A percentile compares a stretch with the other conserved stretches of the same genome.
phyloP scores from a whole-genome alignment of 2,888 invertebrate species.

The Conchocele bisecta region DNA sequence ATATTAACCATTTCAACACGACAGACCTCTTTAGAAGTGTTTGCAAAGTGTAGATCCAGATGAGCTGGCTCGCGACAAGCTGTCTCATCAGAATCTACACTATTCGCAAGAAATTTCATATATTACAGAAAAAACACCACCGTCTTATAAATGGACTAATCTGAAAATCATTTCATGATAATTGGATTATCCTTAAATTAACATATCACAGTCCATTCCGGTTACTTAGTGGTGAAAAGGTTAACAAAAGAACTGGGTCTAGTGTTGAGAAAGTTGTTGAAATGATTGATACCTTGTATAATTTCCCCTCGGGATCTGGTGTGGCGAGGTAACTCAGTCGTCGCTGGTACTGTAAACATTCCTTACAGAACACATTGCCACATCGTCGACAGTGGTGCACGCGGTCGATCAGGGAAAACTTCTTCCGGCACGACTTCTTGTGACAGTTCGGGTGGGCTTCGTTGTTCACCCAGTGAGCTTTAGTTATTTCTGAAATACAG shows the following conservation, averaged over 20 bases:
- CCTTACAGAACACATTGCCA: conserved; percentile 73
- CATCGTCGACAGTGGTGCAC: conserved; percentile 75
- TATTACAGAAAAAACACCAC: not conserved
- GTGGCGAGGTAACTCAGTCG: conserved; percentile 71
- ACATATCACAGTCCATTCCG: too few species aligned
- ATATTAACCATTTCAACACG: not conserved
- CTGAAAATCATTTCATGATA: too few species aligned
- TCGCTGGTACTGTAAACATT: conserved; percentile 67
- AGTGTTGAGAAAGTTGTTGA: too few species aligned
- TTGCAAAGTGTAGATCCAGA: too few species aligned
- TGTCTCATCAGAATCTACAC: too few species aligned
- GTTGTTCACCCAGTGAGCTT: conserved; percentile 66
- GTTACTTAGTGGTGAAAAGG: too few species aligned
- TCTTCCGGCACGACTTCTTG: conserved; percentile 65
- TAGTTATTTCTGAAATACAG: conserved; percentile 74
- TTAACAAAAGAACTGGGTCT: not conserved
- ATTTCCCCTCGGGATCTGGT: conserved; percentile 74
- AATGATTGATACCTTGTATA: conserved; percentile 66
- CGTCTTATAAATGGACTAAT: too few species aligned
- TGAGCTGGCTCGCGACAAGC: too few species aligned
- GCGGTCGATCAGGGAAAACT: conserved; percentile 69
- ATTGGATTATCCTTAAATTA: too few species aligned
- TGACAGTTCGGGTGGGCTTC: conserved; percentile 56
- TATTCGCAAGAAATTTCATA: not conserved
- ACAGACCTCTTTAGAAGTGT: too few species aligned